Conservation (phyloP, 2,113 vertebrate genomes). For the Rhinopomastus cyanomelas region DNA sequence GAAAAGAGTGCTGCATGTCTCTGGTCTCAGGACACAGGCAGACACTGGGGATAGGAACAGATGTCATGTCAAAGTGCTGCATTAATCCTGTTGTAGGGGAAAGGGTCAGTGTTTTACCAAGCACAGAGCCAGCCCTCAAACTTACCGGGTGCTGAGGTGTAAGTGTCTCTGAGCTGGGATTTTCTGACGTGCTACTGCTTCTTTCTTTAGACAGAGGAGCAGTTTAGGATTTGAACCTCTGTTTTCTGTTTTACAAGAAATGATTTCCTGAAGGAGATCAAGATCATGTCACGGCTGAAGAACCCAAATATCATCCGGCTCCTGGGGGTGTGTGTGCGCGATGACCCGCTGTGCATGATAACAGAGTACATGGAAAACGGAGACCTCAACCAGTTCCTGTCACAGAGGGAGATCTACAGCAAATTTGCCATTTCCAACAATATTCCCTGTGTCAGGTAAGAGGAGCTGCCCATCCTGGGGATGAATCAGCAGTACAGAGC, state of each 20-base stretch:
- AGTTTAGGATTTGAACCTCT: not conserved
- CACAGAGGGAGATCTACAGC: conserved; percentile 90
- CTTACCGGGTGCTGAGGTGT: not conserved
- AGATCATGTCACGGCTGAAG: conserved; percentile 96
- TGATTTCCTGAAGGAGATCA: conserved; percentile 98
- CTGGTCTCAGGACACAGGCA: not conserved
- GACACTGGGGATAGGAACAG: rapidly evolving
- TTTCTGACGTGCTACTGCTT: not conserved
- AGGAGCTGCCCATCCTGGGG: not conserved
- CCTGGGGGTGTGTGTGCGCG: conserved; percentile 91
- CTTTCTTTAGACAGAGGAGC: not conserved
- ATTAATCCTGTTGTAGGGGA: not conserved
- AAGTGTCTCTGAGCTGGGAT: not conserved
- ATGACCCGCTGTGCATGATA: conserved; percentile 96
- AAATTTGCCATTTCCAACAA: conserved; percentile 87
- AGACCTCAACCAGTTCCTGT: conserved; percentile 97
- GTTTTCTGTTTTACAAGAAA: conserved; percentile 73
- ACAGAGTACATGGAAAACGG: conserved; percentile 99
- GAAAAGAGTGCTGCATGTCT: rapidly evolving
- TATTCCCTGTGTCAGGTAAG: conserved; percentile 82
- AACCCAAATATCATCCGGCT: conserved; percentile 95
- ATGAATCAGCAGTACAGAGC: not conserved
- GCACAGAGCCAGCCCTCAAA: not conserved
- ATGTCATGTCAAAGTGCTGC: rapidly evolving
- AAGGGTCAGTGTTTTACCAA: not conserved